These are phyloP conservation scores for Lepidocyrtinus sp. DNA, from an alignment of 2,888 invertebrate genomes.

Conservation along the genomic window DNA sequence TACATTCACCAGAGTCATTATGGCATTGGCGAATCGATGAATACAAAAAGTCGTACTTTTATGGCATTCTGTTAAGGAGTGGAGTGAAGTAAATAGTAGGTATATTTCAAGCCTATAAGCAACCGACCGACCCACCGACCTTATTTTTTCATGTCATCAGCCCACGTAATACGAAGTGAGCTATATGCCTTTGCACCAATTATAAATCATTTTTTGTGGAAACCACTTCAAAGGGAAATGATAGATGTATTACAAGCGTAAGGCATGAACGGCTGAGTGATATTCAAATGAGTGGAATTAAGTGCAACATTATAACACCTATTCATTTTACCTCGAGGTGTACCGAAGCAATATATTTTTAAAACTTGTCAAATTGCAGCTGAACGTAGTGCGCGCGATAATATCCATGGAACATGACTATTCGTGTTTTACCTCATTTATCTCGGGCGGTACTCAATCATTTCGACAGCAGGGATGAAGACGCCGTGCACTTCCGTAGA, in stretches of 20 bases:
- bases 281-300: neutral
- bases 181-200: conserved; percentile 12
- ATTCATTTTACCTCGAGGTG: conserved; percentile 3
- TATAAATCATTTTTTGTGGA: conserved; percentile 9
- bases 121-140: neutral
- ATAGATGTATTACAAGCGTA: neutral
- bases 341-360: no score
- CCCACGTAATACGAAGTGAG: neutral
- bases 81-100: neutral
- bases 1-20: neutral
- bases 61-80: neutral
- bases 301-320: neutral
- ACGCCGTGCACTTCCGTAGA: neutral
- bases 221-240: neutral
- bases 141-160: conserved; percentile 10
- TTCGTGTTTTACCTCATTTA: neutral
- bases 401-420: neutral
- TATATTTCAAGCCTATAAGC: neutral
- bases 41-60: neutral
- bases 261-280: neutral
- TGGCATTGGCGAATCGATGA: neutral
- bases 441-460: neutral
- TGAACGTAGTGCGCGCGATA: neutral
- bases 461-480: neutral
- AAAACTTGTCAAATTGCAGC: neutral